Conservation (phyloP, 2,888 invertebrate species). For the Ryuthela nishihirai region DNA sequence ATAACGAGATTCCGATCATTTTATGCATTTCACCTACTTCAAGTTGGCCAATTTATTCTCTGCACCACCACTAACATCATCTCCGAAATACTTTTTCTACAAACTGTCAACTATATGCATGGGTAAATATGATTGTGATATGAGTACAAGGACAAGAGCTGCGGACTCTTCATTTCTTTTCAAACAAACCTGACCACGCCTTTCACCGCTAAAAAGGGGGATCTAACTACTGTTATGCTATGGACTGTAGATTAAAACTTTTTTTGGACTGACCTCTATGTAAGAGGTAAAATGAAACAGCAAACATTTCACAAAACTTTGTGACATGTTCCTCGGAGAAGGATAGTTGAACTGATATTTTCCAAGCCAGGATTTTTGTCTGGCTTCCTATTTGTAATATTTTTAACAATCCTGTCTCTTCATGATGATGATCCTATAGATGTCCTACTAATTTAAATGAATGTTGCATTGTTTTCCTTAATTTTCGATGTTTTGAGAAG, state of each 20-base stretch:
- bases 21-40: too few relatives aligned
- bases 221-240: too few relatives aligned
- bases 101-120: too few relatives aligned
- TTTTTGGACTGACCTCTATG: not conserved
- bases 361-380: conserved; percentile 25
- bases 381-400: conserved; percentile 27
- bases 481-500: conserved; percentile 35
- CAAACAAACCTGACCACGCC: too few relatives aligned
- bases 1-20: too few relatives aligned
- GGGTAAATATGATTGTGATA: too few relatives aligned
- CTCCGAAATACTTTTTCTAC: too few relatives aligned
- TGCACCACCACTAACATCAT: too few relatives aligned
- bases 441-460: conserved; percentile 27
- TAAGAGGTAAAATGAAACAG: not conserved
- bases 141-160: too few relatives aligned
- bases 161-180: too few relatives aligned
- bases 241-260: not conserved
- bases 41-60: too few relatives aligned
- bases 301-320: not conserved
- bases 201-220: too few relatives aligned
- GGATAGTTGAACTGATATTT: conserved; percentile 33
- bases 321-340: not conserved
- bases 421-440: conserved; percentile 27
- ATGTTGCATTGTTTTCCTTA: conserved; percentile 29
- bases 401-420: conserved; percentile 23